Conservation (phyloP, 1,140 invertebrate genomes). For the Gryon sp. region DNA sequence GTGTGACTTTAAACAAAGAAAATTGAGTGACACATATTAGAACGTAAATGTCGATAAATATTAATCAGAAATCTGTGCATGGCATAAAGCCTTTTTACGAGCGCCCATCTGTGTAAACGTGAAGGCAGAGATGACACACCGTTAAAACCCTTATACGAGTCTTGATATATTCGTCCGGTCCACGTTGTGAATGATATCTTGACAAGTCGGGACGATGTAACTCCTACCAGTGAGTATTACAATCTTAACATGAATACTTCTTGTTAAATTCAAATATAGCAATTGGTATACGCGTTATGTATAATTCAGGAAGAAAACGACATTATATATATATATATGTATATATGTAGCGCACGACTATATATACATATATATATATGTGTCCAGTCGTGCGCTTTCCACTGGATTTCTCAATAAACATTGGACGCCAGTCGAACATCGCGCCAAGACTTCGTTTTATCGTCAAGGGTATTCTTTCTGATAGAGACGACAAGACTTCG, state of each 20-base stretch:
- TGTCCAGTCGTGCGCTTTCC: conserved; percentile 13
- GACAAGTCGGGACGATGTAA: conserved; percentile 25
- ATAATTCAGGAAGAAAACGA: conserved; percentile 45
- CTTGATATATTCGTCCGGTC: conserved; percentile 31
- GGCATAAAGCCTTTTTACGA: conserved; percentile 30
- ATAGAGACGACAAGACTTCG: conserved; percentile 29
- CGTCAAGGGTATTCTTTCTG: conserved; percentile 2
- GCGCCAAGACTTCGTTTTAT: conserved; percentile 18
- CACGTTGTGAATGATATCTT: conserved; percentile 40
- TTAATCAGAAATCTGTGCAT: conserved; percentile 21
- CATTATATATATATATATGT: conserved; percentile 3
- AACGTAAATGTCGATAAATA: conserved; percentile 8
- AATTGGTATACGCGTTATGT: conserved; percentile 30
- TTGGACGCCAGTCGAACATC: conserved; percentile 16
- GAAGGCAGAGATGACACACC: conserved; percentile 26
- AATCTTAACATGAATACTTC: conserved; percentile 2
- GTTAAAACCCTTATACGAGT: conserved; percentile 33
- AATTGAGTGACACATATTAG: not conserved
- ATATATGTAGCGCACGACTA: too few relatives aligned
- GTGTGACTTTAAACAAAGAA: too few relatives aligned
- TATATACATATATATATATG: too few relatives aligned
- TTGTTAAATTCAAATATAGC: conserved; percentile 27
- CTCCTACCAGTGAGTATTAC: conserved; percentile 28
- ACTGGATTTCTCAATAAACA: conserved; percentile 43
- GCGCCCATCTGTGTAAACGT: conserved; percentile 25